Conservation (phyloP, 2,797 vertebrate genomes). For the Thunnus albacares region DNA sequence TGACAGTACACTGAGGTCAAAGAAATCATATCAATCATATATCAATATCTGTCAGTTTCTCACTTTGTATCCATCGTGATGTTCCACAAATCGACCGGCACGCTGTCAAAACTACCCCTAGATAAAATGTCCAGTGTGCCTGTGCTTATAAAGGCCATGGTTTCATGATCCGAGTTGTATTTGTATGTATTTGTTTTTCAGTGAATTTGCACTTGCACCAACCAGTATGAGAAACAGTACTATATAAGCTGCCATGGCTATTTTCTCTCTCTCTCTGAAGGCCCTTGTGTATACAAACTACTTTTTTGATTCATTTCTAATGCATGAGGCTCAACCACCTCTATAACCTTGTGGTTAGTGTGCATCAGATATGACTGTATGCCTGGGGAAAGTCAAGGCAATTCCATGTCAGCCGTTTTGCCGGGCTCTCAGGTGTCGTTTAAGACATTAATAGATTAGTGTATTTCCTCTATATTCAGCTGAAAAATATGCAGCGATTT, state of each 20-base stretch:
- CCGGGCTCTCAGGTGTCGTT: slow-evolving; percentile 21
- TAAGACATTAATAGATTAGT: slow-evolving; percentile 12
- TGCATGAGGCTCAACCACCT: slow-evolving; percentile 44
- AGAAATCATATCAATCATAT: slow-evolving; percentile 4
- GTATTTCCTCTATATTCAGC: slow-evolving; percentile 13
- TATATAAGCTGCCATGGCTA: slow-evolving; percentile 2
- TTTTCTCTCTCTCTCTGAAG: slow-evolving; percentile 16
- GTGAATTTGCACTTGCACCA: slow-evolving; percentile 1
- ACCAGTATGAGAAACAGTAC: background rate
- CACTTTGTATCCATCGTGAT: background rate
- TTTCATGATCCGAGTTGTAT: slow-evolving; percentile 26
- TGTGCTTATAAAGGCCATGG: slow-evolving; percentile 11
- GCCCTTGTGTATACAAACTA: slow-evolving; percentile 14
- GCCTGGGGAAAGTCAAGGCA: slow-evolving; percentile 15
- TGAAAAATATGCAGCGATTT: slow-evolving; percentile 19
- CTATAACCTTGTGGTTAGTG: slow-evolving; percentile 41
- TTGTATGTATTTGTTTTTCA: background rate
- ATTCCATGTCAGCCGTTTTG: slow-evolving; percentile 3
- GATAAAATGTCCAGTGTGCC: background rate
- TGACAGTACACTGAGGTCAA: background rate
- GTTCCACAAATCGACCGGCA: background rate
- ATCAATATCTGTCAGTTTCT: background rate
- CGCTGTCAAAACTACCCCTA: background rate
- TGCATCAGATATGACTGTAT: slow-evolving; percentile 25
- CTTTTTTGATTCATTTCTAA: slow-evolving; percentile 49